Evolutionary conservation across 2,888 invertebrate species (phyloP), one percentile per base, ranked within the genome.

Genomic region (Mamestra brassicae): DNA sequence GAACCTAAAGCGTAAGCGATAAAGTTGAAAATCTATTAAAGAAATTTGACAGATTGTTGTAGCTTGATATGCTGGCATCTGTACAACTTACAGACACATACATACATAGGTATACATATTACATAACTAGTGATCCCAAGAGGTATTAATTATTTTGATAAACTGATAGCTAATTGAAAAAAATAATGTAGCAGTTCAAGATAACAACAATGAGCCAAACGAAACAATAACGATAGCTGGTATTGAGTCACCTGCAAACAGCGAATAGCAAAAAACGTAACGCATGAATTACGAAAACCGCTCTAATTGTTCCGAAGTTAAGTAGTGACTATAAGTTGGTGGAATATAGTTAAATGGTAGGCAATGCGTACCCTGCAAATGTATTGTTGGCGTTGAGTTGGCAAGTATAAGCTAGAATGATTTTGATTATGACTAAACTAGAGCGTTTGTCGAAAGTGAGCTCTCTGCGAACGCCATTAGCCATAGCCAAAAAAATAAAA

Each of bases 41-140:
- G 26, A 26, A 26, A 26, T 26, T 26, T 26, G 26, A 26, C 26
- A 26, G 26, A 26, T 26, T 26, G 26, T 26, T 26, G 26, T 26
- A 26, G 26, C 26, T 26, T 26, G 26, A 26, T 26, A 26, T 26
- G 26, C 26, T 26, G 26, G 26, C 26, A 1, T 26, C 26, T 26
- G 26, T 26, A 26, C 26, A 26, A 45, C 45, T 45, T 45, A 45
- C 45, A 45, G 57, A 63, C 26, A 47, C 62, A 52, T 66, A 50
- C 34, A 50, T 52, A 55, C 11, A 47, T 38, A 60, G 60, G 38
- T n/a, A 79, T 64, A 58, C 17, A 42, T 74, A 64, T 68, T 74
- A 74, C 47, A 57, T 65, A 69, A 47, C 58, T 74, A 80, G 69
- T 79, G 79, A 80, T 79, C 80, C 79, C 79, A 76, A 75, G 26